phyloP scores from a whole-genome alignment of 37 sponge, comb jelly and placozoan species.

The Crambe crambe region DNA sequence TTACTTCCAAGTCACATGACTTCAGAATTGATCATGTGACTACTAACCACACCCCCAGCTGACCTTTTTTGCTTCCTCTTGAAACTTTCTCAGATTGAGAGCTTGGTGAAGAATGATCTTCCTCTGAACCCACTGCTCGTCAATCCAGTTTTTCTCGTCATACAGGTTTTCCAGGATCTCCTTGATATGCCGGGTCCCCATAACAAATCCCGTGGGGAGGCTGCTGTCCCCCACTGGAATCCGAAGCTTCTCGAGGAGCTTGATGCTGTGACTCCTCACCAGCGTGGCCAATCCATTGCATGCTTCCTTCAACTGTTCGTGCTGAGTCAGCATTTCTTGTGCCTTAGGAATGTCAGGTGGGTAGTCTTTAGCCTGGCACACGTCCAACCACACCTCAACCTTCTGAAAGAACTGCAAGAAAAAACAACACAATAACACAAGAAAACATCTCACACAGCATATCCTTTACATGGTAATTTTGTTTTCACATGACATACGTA shows the following conservation, averaged over 20 bases:
- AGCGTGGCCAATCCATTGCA: conserved; percentile 5
- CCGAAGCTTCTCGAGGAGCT: conserved; percentile 41
- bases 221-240: conserved; percentile 47
- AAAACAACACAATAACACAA: neutral
- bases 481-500: neutral
- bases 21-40: neutral
- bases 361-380: conserved; percentile 10
- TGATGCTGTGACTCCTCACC: conserved; percentile 27
- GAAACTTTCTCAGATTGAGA: conserved; percentile 44
- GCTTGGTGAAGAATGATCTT: conserved; percentile 15
- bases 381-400: conserved; percentile 43
- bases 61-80: conserved; percentile 56
- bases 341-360: conserved; percentile 8
- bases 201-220: conserved; percentile 31
- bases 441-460: neutral
- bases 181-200: conserved; percentile 49
- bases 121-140: conserved; percentile 55
- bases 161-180: conserved; percentile 56
- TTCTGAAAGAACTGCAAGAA: conserved; percentile 45
- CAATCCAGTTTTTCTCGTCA: conserved; percentile 49
- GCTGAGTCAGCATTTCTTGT: conserved; percentile 15
- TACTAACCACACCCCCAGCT: neutral
- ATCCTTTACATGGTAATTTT: neutral
- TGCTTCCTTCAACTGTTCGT: conserved; percentile 28
- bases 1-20: neutral